A percentile compares a stretch with the other conserved stretches of the same genome.
These are phyloP conservation scores for Hoplodrina ambigua DNA, from an alignment of 2,888 invertebrate genomes.

Conservation along the genomic window DNA sequence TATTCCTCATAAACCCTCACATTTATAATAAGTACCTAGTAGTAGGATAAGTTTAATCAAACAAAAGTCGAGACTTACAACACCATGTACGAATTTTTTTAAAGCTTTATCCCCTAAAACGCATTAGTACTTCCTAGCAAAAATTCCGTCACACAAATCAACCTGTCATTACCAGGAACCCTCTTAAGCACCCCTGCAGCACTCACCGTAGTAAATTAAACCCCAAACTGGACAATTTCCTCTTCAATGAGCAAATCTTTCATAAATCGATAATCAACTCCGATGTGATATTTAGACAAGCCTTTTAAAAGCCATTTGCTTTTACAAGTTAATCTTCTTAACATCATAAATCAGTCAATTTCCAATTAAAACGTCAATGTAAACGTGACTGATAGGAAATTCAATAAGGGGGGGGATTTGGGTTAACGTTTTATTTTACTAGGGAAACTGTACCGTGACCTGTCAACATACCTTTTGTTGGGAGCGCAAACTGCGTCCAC, in stretches of 20 bases:
- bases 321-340: conserved; percentile 53
- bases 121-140: neutral
- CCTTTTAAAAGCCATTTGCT: conserved; percentile 59
- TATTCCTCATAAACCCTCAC: no score
- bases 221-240: conserved; percentile 39
- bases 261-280: conserved; percentile 10
- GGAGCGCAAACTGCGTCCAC: conserved; percentile 37
- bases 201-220: conserved; percentile 43
- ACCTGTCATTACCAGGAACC: conserved; percentile 35
- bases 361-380: conserved; percentile 67
- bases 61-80: no score
- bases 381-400: conserved; percentile 57
- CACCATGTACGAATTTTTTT: no score
- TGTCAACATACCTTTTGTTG: conserved; percentile 67
- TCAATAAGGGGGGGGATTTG: conserved; percentile 65
- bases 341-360: conserved; percentile 65
- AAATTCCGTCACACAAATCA: conserved; percentile 49
- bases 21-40: no score
- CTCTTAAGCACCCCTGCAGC: conserved; percentile 16
- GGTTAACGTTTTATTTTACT: conserved; percentile 70
- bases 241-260: conserved; percentile 25
- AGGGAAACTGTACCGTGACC: conserved; percentile 68
- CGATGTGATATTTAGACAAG: conserved; percentile 47
- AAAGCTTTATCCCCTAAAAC: conserved; percentile 1
- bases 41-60: no score